Evolutionary conservation across 1,140 invertebrate species (phyloP).

Genomic region (Bicyclus anynana): DNA sequence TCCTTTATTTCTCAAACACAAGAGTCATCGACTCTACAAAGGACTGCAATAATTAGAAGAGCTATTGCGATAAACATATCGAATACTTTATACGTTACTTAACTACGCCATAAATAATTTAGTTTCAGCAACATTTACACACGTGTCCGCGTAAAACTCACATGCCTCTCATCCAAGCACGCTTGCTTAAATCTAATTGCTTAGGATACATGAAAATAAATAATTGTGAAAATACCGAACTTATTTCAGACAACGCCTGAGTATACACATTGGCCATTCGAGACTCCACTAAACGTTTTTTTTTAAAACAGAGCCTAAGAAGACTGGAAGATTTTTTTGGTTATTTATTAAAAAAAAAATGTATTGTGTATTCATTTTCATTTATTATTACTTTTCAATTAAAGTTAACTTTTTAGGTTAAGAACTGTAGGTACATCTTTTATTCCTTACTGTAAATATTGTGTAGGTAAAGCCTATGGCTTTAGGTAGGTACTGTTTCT

Average conservation of each 20-base stretch:
- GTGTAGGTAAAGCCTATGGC: too few species aligned
- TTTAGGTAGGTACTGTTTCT: too few species aligned
- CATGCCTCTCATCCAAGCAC: neutral
- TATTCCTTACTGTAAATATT: too few species aligned
- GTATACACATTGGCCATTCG: constrained; percentile 10
- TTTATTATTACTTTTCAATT: too few species aligned
- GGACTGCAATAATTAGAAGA: constrained; percentile 35
- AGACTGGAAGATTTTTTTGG: too few species aligned
- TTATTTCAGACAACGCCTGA: constrained; percentile 17
- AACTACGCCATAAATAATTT: constrained; percentile 68
- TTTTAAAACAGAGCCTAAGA: too few species aligned
- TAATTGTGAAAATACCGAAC: constrained; percentile 20
- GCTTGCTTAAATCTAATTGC: neutral
- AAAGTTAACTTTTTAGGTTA: too few species aligned
- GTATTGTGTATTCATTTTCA: too few species aligned
- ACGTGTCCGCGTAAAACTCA: constrained; percentile 21
- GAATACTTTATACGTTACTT: constrained; percentile 49
- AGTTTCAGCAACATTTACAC: constrained; percentile 64
- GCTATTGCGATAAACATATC: constrained; percentile 47
- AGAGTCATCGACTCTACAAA: constrained; percentile 48
- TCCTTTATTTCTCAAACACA: constrained; percentile 52
- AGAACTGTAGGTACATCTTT: too few species aligned
- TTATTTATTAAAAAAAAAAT: too few species aligned
- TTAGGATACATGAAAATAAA: constrained; percentile 25
- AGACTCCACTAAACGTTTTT: constrained; percentile 18